These are phyloP conservation scores for Pterois miles DNA, from an alignment of 2,797 vertebrate genomes.

Conservation along the genomic window DNA sequence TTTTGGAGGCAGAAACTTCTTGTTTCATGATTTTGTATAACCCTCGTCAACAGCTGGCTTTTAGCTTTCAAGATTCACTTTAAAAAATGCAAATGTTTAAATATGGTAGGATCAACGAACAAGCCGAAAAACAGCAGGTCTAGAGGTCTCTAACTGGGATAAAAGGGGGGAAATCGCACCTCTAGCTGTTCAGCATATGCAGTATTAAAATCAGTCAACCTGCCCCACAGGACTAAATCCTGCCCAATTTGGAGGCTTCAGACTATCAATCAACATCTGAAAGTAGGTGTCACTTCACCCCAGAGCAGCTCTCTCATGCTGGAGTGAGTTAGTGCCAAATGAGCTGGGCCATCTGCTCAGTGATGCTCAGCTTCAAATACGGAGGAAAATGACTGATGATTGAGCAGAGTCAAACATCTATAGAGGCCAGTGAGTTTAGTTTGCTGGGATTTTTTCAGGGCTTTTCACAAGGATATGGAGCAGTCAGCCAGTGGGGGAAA, in stretches of 20 bases:
- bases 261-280: neutral
- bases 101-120: no score
- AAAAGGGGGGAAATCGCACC: neutral
- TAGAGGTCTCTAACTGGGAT: neutral
- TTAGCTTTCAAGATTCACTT: no score
- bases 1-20: conserved; percentile 7
- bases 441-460: neutral
- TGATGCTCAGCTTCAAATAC: neutral
- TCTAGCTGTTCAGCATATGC: neutral
- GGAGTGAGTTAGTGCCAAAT: conserved; percentile 13
- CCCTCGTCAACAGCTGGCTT: neutral
- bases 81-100: no score
- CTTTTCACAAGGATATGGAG: neutral
- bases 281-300: neutral
- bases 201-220: conserved; percentile 4
- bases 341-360: conserved; percentile 15
- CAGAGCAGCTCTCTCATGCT: conserved; percentile 11
- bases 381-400: conserved; percentile 4
- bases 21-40: neutral
- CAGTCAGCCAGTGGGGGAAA: neutral
- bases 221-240: neutral
- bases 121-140: neutral
- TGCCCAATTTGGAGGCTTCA: neutral
- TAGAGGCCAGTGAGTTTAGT: neutral
- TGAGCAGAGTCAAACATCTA: neutral